These are phyloP conservation scores for Catharus fuscescens DNA, from an alignment of 2,113 vertebrate species.

Conservation along the genomic window DNA sequence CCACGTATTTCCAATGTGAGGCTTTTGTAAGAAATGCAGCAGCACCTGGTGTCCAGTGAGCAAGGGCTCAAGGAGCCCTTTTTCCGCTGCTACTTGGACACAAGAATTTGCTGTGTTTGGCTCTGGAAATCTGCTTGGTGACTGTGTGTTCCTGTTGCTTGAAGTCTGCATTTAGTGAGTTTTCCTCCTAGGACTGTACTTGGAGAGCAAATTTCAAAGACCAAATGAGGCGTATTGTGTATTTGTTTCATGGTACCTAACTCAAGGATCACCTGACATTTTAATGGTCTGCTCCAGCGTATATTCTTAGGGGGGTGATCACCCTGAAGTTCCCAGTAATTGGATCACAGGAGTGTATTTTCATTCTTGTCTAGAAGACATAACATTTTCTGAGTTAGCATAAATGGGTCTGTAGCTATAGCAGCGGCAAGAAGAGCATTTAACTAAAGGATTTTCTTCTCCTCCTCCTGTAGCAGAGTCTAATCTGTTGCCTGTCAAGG, in stretches of 20 bases:
- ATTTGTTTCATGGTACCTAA: background rate
- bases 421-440: background rate
- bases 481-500: slow-evolving; percentile 16
- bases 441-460: background rate
- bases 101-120: background rate
- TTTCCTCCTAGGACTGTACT: background rate
- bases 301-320: background rate
- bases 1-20: rapidly evolving
- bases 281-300: background rate
- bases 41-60: background rate
- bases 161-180: background rate
- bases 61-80: background rate
- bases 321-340: background rate
- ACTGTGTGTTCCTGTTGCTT: background rate
- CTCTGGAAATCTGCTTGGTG: background rate
- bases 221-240: background rate
- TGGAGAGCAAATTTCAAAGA: background rate
- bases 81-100: background rate
- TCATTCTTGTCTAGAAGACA: background rate
- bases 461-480: background rate
- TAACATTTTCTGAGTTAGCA: background rate
- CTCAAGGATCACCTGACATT: background rate
- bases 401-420: background rate
- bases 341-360: background rate
- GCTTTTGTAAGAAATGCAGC: background rate